Evolutionary conservation across 2,113 vertebrate species (phyloP).

Genomic region (Rhea pennata): DNA sequence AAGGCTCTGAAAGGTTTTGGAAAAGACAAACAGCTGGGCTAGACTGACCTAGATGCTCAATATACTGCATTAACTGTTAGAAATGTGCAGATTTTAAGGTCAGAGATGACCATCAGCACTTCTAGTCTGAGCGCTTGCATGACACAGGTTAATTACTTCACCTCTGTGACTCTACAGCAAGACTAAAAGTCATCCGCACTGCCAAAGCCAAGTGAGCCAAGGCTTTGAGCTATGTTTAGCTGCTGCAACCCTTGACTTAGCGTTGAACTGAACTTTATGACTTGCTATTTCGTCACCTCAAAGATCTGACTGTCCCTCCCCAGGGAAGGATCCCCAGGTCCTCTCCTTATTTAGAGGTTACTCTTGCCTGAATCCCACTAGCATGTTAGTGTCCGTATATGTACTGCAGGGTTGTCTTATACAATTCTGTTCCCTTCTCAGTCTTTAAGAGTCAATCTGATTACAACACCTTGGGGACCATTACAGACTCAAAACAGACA

Average conservation of each 20-base stretch:
- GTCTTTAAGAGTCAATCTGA: background rate
- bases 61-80: no score
- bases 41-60: background rate
- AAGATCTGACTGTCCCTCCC: background rate
- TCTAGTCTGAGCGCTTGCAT: background rate
- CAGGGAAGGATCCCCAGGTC: background rate
- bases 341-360: background rate
- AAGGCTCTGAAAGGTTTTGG: accelerated
- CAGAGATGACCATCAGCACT: background rate
- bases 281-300: background rate
- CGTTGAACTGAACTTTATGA: accelerated
- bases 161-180: background rate
- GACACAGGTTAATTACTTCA: background rate
- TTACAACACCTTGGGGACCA: background rate
- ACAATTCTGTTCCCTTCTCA: accelerated
- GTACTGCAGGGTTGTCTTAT: background rate
- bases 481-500: accelerated
- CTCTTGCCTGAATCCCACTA: accelerated
- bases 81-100: background rate
- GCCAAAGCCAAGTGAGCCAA: background rate
- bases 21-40: accelerated
- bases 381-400: accelerated
- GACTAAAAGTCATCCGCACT: background rate
- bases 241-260: background rate
- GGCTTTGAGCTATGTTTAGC: background rate